Evolutionary conservation across 2,888 invertebrate species (phyloP), one percentile per base, ranked within the genome.

Genomic region (Sinentomon sp.): DNA sequence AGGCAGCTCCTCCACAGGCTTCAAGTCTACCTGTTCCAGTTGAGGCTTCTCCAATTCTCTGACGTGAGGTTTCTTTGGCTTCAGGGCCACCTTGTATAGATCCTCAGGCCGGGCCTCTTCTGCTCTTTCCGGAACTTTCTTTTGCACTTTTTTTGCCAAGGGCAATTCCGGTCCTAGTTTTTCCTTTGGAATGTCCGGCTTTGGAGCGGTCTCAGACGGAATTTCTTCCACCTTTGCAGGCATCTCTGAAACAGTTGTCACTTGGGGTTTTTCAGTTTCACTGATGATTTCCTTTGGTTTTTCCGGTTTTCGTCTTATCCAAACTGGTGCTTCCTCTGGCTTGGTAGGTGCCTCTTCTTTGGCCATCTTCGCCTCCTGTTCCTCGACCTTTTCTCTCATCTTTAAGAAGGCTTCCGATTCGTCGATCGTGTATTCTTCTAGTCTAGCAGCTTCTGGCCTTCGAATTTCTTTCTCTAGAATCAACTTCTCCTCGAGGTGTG

Each of bases 121-220:
- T 17, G 45, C 46, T 30, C 44, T 44, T 1, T 41, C 33, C 25
- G 39, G 24, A 17, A 16, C 23, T 24, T n/a, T n/a, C n/a, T 37
- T 37, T 2, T 33, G 30, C 5, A 42, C 65, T 42, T 62, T 59
- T 40, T 67, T 46, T n/a, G 67, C 59, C 24, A 49, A 46, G 41
- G 57, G 55, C 5, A n/a, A n/a, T n/a, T n/a, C n/a, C n/a, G n/a
- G n/a, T n/a, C n/a, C n/a, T n/a, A n/a, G n/a, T n/a, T n/a, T n/a
- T n/a, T n/a, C n/a, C n/a, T n/a, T n/a, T n/a, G n/a, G n/a, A n/a
- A n/a, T n/a, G n/a, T n/a, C n/a, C n/a, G n/a, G n/a, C n/a, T n/a
- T n/a, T n/a, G n/a, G n/a, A n/a, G n/a, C n/a, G n/a, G n/a, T n/a
- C n/a, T n/a, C n/a, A n/a, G n/a, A n/a, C n/a, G n/a, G n/a, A n/a